These are phyloP conservation scores for Cardiocondyla obscurior DNA, from an alignment of 1,140 invertebrate species.

Conservation along the genomic window DNA sequence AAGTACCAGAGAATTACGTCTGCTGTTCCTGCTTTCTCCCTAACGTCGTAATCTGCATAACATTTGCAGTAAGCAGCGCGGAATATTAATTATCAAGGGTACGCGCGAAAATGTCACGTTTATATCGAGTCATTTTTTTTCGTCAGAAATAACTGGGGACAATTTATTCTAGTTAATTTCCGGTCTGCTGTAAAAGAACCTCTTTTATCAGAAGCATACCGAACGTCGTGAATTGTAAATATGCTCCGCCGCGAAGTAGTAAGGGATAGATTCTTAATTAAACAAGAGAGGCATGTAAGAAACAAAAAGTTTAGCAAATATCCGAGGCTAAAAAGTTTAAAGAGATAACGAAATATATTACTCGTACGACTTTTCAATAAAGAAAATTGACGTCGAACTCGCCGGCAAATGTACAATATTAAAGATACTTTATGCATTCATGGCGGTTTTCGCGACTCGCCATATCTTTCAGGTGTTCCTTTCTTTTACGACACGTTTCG, in stretches of 20 bases:
- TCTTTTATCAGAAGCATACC: not conserved
- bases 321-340: not conserved
- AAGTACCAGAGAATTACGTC: not conserved
- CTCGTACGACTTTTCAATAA: not conserved
- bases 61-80: not conserved
- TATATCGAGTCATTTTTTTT: not conserved
- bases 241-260: not conserved
- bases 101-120: not conserved
- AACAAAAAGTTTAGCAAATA: not conserved
- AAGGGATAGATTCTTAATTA: not conserved
- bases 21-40: not conserved
- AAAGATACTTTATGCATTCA: not conserved
- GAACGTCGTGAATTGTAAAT: not conserved
- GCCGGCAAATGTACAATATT: not conserved
- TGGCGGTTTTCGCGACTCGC: not conserved
- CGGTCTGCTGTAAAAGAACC: not conserved
- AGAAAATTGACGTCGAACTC: not conserved
- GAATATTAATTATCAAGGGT: constrained; percentile 11
- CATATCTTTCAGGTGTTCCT: not conserved
- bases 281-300: too few species aligned
- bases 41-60: constrained; percentile 13
- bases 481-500: not conserved
- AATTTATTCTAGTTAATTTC: constrained; percentile 35
- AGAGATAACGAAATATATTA: not conserved
- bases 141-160: not conserved